Conservation (phyloP, 2,888 invertebrate species). For the Panopea generosa region DNA sequence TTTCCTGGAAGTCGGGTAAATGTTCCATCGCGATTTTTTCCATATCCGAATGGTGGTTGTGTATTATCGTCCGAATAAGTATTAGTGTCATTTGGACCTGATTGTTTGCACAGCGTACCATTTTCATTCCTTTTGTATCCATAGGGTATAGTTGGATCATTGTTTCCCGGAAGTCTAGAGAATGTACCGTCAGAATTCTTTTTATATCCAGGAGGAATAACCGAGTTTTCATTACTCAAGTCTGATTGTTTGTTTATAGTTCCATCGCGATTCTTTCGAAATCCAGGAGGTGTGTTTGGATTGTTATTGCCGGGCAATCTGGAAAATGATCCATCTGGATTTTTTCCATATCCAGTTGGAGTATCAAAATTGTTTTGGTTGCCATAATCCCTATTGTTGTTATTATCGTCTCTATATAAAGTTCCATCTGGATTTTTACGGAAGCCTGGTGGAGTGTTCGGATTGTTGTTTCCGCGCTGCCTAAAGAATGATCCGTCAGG, state of each 20-base stretch:
- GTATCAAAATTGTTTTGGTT: neutral
- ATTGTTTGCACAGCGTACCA: neutral
- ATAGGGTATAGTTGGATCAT: slow-evolving; percentile 3
- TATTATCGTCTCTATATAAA: neutral
- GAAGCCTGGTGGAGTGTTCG: slow-evolving; percentile 7
- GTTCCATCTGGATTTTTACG: slow-evolving; percentile 16
- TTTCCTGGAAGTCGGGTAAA: neutral
- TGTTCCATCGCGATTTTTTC: neutral
- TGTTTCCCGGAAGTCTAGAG: neutral
- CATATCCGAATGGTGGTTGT: neutral
- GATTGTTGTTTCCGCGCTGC: slow-evolving; percentile 11
- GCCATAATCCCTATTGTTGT: too few species aligned
- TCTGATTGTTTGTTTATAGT: neutral
- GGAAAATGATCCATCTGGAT: slow-evolving; percentile 20
- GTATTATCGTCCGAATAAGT: too few species aligned
- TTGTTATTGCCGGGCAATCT: slow-evolving; percentile 17
- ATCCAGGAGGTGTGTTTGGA: slow-evolving; percentile 10
- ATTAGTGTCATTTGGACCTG: too few species aligned
- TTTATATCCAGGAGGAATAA: slow-evolving; percentile 6
- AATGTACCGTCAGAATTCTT: neutral
- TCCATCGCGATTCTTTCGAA: slow-evolving; percentile 16
- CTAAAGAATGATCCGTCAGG: slow-evolving; percentile 21
- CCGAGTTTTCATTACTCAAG: too few species aligned
- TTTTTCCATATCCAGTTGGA: slow-evolving; percentile 27
- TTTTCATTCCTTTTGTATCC: slow-evolving; percentile 1